phyloP scores from a whole-genome alignment of 2,797 vertebrate species.

The Scolopax rusticola region DNA sequence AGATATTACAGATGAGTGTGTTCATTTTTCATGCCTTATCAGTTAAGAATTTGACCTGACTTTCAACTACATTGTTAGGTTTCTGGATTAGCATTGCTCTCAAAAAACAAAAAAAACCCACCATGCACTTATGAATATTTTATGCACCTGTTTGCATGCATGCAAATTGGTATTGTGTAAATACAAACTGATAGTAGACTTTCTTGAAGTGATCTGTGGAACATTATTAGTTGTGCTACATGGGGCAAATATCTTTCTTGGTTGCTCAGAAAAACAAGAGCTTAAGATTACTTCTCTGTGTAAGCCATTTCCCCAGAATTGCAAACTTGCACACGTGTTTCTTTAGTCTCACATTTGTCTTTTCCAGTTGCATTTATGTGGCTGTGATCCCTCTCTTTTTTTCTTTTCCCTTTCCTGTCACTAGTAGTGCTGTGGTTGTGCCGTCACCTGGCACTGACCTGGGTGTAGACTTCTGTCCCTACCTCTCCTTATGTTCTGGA shows the following conservation, averaged over 20 bases:
- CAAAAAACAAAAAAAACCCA: background rate
- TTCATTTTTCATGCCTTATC: background rate
- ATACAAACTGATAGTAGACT: background rate
- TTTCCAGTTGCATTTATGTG: background rate
- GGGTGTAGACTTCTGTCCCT: background rate
- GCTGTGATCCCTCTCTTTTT: background rate
- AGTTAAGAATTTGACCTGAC: background rate
- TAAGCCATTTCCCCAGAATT: background rate
- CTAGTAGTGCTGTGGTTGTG: background rate
- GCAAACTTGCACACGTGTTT: background rate
- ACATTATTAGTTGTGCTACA: background rate
- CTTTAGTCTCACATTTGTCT: background rate
- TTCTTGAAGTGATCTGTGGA: background rate
- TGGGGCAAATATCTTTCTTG: background rate
- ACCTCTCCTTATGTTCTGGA: background rate
- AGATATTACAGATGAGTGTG: background rate
- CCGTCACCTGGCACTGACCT: background rate
- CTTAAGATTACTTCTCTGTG: background rate
- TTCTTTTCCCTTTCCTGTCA: accelerated
- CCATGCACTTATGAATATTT: background rate
- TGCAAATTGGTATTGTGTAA: background rate
- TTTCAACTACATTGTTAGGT: background rate
- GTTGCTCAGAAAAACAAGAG: background rate
- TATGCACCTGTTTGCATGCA: background rate
- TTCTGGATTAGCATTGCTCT: background rate